Conservation (phyloP, 2,797 vertebrate species). For the Girardinus metallicus region DNA sequence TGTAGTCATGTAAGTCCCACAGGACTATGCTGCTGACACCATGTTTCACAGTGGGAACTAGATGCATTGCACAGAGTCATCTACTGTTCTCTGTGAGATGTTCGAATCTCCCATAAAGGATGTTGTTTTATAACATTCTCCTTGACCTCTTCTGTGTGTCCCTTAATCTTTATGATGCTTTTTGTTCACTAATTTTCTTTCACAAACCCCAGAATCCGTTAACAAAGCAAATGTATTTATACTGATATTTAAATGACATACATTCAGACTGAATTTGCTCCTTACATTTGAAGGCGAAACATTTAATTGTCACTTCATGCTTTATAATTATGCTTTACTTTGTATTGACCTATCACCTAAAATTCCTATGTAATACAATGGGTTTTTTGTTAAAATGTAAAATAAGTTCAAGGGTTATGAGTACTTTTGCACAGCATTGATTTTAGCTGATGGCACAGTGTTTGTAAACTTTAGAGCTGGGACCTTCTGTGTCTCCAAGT, state of each 20-base stretch:
- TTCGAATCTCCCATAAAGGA: background rate
- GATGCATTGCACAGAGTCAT: background rate
- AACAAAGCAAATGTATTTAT: background rate
- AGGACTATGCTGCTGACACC: background rate
- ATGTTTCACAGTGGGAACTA: background rate
- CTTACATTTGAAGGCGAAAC: background rate
- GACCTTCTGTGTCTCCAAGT: slow-evolving; percentile 25
- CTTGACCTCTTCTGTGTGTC: background rate
- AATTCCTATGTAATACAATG: too few relatives aligned
- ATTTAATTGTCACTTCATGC: background rate
- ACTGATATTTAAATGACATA: background rate
- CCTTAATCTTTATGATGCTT: background rate
- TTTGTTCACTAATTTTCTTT: background rate
- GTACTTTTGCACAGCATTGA: background rate
- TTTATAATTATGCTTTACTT: background rate
- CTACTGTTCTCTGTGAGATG: background rate
- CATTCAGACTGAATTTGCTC: background rate
- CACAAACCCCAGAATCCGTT: background rate
- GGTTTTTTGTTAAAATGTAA: background rate
- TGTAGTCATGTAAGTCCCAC: background rate
- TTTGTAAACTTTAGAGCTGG: slow-evolving; percentile 6
- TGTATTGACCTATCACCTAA: background rate
- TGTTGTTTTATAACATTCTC: background rate
- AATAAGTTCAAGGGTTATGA: background rate
- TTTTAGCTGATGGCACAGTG: background rate